These are phyloP conservation scores for Drosophila atroscutellata DNA, from an alignment of 2,888 invertebrate genomes.

Conservation along the genomic window DNA sequence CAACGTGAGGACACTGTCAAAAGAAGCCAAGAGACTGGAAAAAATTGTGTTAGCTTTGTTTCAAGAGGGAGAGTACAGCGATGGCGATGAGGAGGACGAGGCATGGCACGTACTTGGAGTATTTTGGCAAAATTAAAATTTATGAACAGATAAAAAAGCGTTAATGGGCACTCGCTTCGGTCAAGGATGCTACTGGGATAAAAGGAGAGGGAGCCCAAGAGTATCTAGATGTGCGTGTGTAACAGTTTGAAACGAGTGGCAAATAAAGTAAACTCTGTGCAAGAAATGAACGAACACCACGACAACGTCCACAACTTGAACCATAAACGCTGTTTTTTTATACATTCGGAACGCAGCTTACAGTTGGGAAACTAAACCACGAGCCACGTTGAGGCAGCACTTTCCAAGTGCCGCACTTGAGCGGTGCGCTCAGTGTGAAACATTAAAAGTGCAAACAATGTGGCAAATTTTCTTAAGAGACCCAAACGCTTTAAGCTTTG, in stretches of 20 bases:
- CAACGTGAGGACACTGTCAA: slow-evolving; percentile 10
- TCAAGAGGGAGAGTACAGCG: slow-evolving; percentile 28
- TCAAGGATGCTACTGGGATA: slow-evolving; percentile 39
- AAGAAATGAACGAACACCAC: slow-evolving; percentile 25
- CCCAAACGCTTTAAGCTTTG: slow-evolving; percentile 22
- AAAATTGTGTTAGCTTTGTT: slow-evolving; percentile 61
- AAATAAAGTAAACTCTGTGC: slow-evolving; percentile 52
- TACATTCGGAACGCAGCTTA: slow-evolving; percentile 29
- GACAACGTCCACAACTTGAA: slow-evolving; percentile 56
- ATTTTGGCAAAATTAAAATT: slow-evolving; percentile 80
- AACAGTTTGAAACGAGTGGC: slow-evolving; percentile 45
- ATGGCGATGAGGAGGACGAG: slow-evolving; percentile 7
- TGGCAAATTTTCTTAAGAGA: slow-evolving; percentile 15
- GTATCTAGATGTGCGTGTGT: slow-evolving; percentile 44
- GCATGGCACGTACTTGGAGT: slow-evolving; percentile 73
- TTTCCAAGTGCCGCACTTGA: slow-evolving; percentile 29
- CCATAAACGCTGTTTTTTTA: slow-evolving; percentile 73
- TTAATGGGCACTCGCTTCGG: slow-evolving; percentile 73
- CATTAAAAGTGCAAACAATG: slow-evolving; percentile 38
- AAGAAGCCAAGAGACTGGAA: slow-evolving; percentile 25
- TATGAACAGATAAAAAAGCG: slow-evolving; percentile 81
- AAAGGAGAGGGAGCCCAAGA: neutral
- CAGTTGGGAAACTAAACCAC: slow-evolving; percentile 25
- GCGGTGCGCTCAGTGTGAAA: slow-evolving; percentile 9
- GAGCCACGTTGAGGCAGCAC: slow-evolving; percentile 16